A percentile compares a stretch with the other conserved stretches of the same genome.
These are phyloP conservation scores for Dallia pectoralis DNA, from an alignment of 2,797 vertebrate genomes.

Conservation along the genomic window DNA sequence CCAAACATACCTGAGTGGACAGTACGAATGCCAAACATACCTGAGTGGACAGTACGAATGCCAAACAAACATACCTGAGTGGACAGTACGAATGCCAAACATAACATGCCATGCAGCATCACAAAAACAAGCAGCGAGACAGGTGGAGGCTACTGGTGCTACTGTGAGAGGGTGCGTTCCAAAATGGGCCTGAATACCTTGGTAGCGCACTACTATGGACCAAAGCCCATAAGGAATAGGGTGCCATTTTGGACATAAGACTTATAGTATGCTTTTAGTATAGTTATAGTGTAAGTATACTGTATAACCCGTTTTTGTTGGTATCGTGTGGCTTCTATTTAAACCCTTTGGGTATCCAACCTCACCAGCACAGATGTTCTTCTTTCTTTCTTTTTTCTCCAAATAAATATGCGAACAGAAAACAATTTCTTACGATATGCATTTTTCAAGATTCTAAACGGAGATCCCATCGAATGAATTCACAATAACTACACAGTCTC, in stretches of 20 bases:
- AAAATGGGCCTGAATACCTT: neutral
- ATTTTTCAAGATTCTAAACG: neutral
- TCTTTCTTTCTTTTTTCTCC: too few relatives aligned
- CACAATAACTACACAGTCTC: too few relatives aligned
- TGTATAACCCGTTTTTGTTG: conserved; percentile 14
- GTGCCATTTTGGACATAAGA: neutral
- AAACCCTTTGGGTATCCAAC: too few relatives aligned
- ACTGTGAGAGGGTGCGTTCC: conserved; percentile 30
- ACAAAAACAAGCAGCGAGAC: conserved; percentile 75
- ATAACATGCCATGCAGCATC: conserved; percentile 70
- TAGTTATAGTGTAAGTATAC: conserved; percentile 60
- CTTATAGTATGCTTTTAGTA: neutral
- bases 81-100: conserved; percentile 70
- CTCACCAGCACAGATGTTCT: too few relatives aligned
- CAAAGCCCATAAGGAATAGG: neutral
- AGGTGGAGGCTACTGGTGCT: conserved; percentile 65
- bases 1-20: conserved; percentile 70
- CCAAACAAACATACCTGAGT: conserved; percentile 70
- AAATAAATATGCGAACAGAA: conserved; percentile 41
- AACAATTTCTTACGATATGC: neutral
- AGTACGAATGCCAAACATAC: conserved; percentile 69
- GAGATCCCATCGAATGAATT: too few relatives aligned
- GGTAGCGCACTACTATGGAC: conserved; percentile 1
- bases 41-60: too few relatives aligned
- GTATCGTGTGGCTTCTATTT: too few relatives aligned